phyloP scores from a whole-genome alignment of 2,888 invertebrate genomes.

The Dexiosoma caninum region DNA sequence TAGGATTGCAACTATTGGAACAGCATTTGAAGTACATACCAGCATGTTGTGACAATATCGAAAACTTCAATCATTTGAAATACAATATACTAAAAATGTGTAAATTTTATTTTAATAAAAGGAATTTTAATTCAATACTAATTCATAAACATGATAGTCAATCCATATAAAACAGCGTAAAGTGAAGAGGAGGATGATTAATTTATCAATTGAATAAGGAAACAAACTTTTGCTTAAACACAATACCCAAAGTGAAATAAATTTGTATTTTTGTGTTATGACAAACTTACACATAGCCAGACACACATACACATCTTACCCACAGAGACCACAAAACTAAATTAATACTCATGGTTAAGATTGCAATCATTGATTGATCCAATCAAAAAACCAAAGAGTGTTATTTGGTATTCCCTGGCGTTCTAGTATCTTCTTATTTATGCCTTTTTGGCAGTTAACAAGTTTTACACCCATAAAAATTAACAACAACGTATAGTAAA shows the following conservation, averaged over 20 bases:
- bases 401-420: no score
- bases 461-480: no score
- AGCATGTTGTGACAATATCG: no score
- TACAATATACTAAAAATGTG: no score
- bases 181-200: background rate
- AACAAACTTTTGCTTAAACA: conserved; percentile 29
- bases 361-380: background rate
- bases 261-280: background rate
- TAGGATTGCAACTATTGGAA: no score
- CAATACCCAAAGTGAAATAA: conserved; percentile 3
- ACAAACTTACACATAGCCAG: background rate
- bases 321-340: background rate
- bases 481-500: no score
- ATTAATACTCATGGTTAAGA: background rate
- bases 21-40: no score
- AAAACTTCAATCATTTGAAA: no score
- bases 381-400: background rate
- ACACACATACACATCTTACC: background rate
- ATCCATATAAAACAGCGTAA: no score
- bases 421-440: no score
- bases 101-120: background rate
- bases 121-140: background rate
- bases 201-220: conserved; percentile 37
- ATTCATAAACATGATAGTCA: background rate
- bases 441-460: no score